Percentiles rank a stretch among this genome's conserved stretches.
Conservation (phyloP, 2,113 vertebrate species). For the Cichladusa arquata region DNA sequence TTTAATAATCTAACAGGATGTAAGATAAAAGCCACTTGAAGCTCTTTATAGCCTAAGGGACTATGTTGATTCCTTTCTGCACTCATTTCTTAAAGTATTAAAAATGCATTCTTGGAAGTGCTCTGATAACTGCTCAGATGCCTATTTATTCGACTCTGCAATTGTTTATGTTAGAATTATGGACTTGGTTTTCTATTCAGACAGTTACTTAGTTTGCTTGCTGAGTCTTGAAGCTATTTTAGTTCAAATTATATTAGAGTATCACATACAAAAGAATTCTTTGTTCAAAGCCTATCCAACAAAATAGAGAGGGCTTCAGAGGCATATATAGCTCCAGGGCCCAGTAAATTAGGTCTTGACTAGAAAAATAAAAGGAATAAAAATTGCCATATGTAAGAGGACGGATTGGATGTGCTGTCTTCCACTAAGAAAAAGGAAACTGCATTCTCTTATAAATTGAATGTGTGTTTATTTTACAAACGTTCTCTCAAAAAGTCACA, state of each 20-base stretch:
- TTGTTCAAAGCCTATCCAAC: conserved; percentile 2
- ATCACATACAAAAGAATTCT: conserved; percentile 9
- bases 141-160: conserved; percentile 25
- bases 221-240: conserved; percentile 33
- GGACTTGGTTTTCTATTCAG: conserved; percentile 21
- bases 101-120: conserved; percentile 36
- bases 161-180: conserved; percentile 51
- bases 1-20: conserved; percentile 37
- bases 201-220: background rate
- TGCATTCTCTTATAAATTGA: background rate
- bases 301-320: conserved; percentile 12
- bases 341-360: conserved; percentile 33
- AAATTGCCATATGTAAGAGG: background rate
- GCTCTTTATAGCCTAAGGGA: conserved; percentile 24
- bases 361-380: conserved; percentile 30
- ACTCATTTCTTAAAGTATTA: conserved; percentile 31
- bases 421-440: background rate
- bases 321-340: background rate
- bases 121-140: conserved; percentile 22
- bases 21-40: conserved; percentile 45
- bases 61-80: conserved; percentile 17
- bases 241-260: conserved; percentile 23
- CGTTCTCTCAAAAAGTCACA: background rate
- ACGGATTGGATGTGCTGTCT: background rate
- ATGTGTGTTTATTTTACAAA: background rate